Conservation (phyloP, 1,140 invertebrate genomes). For the Pantala flavescens region DNA sequence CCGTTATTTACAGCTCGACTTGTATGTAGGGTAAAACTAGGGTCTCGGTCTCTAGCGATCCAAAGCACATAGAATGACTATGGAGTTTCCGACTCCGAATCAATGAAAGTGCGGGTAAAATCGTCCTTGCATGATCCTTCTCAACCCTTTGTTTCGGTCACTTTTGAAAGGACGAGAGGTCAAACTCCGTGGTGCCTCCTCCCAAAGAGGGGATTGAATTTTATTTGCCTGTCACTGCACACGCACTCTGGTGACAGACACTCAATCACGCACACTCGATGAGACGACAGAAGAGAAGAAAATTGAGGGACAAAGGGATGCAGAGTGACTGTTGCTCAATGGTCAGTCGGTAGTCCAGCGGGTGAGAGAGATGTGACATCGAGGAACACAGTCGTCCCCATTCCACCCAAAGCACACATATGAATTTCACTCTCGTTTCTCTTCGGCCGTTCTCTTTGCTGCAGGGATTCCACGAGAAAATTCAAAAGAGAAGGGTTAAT, state of each 20-base stretch:
- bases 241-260: slow-evolving; percentile 7
- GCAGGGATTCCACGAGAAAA: too few species aligned
- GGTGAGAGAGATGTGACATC: slow-evolving; percentile 4
- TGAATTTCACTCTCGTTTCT: neutral
- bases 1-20: too few species aligned
- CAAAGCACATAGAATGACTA: too few species aligned
- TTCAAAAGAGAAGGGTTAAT: too few species aligned
- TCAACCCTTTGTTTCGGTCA: neutral
- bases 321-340: neutral
- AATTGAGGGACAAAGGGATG: neutral
- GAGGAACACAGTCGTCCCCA: neutral
- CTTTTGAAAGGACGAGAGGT: neutral
- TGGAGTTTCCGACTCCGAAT: too few species aligned
- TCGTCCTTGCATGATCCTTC: neutral
- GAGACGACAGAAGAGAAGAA: neutral
- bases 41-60: too few species aligned
- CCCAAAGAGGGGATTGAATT: neutral
- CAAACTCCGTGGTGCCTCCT: neutral
- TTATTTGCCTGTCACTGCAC: slow-evolving; percentile 4
- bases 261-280: slow-evolving; percentile 3
- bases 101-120: too few species aligned
- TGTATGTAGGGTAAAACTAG: too few species aligned
- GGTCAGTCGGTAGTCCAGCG: neutral
- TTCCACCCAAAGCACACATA: neutral
- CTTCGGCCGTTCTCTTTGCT: neutral